Conservation (phyloP, 2,113 vertebrate genomes). For the Lanius ludovicianus region DNA sequence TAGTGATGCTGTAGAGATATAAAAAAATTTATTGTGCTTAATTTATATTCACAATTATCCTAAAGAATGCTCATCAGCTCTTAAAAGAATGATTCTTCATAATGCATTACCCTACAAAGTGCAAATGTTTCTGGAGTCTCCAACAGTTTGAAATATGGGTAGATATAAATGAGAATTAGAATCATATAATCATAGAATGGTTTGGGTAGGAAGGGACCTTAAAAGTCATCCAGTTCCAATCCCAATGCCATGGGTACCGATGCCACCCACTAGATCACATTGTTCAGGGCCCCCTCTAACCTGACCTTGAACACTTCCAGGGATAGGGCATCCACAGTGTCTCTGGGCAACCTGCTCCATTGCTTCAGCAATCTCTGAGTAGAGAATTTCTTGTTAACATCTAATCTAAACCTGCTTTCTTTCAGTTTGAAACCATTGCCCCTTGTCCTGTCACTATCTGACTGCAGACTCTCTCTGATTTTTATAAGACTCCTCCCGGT, state of each 20-base stretch:
- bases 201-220: background rate
- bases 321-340: accelerated
- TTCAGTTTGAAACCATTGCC: background rate
- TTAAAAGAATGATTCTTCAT: background rate
- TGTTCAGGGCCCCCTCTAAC: background rate
- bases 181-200: background rate
- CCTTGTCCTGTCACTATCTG: background rate
- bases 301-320: background rate
- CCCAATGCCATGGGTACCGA: background rate
- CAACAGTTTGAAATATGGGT: background rate
- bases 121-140: background rate
- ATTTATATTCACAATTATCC: background rate
- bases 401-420: background rate
- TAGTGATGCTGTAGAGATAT: background rate
- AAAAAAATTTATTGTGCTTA: background rate
- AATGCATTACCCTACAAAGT: background rate
- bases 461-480: background rate
- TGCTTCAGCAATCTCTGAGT: background rate
- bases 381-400: background rate
- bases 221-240: background rate
- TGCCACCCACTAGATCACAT: background rate
- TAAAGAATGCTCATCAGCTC: background rate
- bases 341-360: background rate
- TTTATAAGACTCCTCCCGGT: background rate
- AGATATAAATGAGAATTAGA: background rate